phyloP scores from a whole-genome alignment of 2,888 invertebrate species.

The Drosophila trichaetosa region DNA sequence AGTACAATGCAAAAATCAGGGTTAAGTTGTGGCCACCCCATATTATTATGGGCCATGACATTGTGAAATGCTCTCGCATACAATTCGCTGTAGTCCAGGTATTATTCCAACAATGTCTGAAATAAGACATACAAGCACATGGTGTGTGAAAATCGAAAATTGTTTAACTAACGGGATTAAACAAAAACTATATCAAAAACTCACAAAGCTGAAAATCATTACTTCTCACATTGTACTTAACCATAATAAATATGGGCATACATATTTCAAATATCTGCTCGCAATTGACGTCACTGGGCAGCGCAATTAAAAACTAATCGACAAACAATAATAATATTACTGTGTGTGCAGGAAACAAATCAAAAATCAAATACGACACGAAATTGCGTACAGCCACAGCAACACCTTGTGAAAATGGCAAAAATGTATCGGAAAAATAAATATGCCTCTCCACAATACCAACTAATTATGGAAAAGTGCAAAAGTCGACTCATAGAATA shows the following conservation, averaged over 20 bases:
- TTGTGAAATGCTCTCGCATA: conserved; percentile 21
- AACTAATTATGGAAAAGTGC: conserved; percentile 7
- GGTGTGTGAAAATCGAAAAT: conserved; percentile 25
- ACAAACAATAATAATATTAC: conserved; percentile 34
- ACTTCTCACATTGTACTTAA: conserved; percentile 50
- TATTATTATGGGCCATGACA: conserved; percentile 70
- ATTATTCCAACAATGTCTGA: background rate
- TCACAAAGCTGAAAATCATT: conserved; percentile 59
- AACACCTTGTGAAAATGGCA: conserved; percentile 32
- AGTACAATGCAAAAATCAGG: conserved; percentile 27
- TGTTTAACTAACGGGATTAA: conserved; percentile 70
- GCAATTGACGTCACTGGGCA: conserved; percentile 67
- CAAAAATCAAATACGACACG: conserved; percentile 58
- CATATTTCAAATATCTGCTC: conserved; percentile 46
- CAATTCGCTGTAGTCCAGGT: conserved; percentile 1
- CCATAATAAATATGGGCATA: conserved; percentile 22
- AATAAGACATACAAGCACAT: background rate
- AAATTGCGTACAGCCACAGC: conserved; percentile 38
- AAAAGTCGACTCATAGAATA: conserved; percentile 15
- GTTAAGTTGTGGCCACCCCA: conserved; percentile 5
- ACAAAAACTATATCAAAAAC: conserved; percentile 73
- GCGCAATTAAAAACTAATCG: conserved; percentile 77
- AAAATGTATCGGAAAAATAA: conserved; percentile 34
- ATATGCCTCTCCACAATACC: conserved; percentile 9
- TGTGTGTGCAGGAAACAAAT: conserved; percentile 60